phyloP scores from a whole-genome alignment of 2,797 vertebrate genomes.

The Scarus forsteni region DNA sequence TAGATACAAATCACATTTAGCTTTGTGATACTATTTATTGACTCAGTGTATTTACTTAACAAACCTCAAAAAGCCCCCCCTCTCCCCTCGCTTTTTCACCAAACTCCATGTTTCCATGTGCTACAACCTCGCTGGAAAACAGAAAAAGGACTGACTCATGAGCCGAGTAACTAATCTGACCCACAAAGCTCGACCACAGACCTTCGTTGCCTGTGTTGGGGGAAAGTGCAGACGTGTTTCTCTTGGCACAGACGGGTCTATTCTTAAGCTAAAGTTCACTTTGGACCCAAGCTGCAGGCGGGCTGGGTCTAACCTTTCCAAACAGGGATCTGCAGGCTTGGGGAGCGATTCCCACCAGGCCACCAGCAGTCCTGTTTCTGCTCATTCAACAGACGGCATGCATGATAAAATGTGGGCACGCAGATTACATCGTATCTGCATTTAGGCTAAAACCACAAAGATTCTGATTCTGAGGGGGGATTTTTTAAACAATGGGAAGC shows the following conservation, averaged over 20 bases:
- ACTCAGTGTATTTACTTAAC: slow-evolving; percentile 64
- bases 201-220: slow-evolving; percentile 65
- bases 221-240: slow-evolving; percentile 72
- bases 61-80: slow-evolving; percentile 54
- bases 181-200: slow-evolving; percentile 69
- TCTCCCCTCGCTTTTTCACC: slow-evolving; percentile 19
- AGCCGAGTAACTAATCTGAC: slow-evolving; percentile 70
- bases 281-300: slow-evolving; percentile 45
- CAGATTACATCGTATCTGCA: slow-evolving; percentile 43
- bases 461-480: slow-evolving; percentile 25
- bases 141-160: slow-evolving; percentile 74
- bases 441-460: slow-evolving; percentile 33
- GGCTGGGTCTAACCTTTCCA: slow-evolving; percentile 69
- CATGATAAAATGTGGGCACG: slow-evolving; percentile 46
- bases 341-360: slow-evolving; percentile 56
- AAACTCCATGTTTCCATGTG: slow-evolving; percentile 69
- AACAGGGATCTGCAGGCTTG: slow-evolving; percentile 50
- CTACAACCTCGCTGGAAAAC: slow-evolving; percentile 68
- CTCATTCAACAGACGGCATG: slow-evolving; percentile 40
- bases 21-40: slow-evolving; percentile 71
- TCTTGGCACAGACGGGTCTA: slow-evolving; percentile 69
- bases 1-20: slow-evolving; percentile 62
- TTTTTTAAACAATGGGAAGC: slow-evolving; percentile 63
- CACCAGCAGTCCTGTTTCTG: slow-evolving; percentile 47
- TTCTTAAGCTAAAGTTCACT: slow-evolving; percentile 77